Conservation (phyloP, 2,113 vertebrate genomes). For the Platysternon megacephalum region DNA sequence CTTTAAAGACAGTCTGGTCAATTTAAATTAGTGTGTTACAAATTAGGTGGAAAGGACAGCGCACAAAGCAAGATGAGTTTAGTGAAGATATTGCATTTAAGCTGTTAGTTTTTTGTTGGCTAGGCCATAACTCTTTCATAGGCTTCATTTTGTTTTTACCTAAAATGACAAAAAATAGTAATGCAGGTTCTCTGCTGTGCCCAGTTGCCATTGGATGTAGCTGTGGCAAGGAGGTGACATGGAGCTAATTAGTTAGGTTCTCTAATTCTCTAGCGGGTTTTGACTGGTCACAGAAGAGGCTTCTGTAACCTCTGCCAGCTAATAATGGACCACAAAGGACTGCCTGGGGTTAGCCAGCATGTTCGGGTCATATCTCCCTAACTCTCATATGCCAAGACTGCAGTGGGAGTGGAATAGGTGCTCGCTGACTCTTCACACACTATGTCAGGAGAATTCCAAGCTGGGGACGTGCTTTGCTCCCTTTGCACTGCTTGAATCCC, state of each 20-base stretch:
- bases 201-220: background rate
- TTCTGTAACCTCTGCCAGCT: background rate
- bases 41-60: background rate
- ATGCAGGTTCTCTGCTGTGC: background rate
- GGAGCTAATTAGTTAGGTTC: background rate
- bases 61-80: background rate
- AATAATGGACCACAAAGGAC: background rate
- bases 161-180: background rate
- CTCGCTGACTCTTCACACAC: background rate
- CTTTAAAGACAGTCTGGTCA: background rate
- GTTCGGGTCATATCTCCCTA: background rate
- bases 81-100: background rate
- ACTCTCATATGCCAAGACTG: background rate
- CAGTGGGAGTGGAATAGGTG: background rate
- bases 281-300: background rate
- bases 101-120: background rate
- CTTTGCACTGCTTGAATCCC: background rate
- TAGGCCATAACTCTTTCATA: background rate
- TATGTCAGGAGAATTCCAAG: background rate
- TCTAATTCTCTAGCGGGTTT: background rate
- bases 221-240: background rate
- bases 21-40: background rate
- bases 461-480: rapidly evolving
- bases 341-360: background rate
- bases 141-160: background rate